Evolutionary conservation across 2,888 invertebrate genomes (phyloP).

Genomic region (Drosophila lacicola): DNA sequence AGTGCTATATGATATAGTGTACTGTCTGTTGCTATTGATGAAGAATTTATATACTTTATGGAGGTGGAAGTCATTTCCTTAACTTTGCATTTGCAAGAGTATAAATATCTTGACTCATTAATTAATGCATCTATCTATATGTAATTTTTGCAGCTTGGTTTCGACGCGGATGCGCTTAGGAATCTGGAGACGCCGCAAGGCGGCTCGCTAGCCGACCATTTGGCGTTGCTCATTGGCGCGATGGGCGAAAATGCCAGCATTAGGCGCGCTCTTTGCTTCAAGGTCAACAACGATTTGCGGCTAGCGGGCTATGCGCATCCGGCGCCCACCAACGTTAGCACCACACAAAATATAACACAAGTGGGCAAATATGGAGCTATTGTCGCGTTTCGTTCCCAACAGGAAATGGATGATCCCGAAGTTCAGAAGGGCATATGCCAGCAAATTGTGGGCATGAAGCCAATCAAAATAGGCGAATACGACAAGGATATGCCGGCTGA

Average conservation of each 20-base stretch:
- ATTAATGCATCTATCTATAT: neutral
- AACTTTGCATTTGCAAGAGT: too few species aligned
- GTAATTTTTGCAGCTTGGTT: slow-evolving; percentile 74
- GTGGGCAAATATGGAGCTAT: slow-evolving; percentile 95
- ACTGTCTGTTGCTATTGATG: neutral
- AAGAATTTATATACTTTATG: too few species aligned
- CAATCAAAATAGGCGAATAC: slow-evolving; percentile 89
- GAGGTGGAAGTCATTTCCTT: too few species aligned
- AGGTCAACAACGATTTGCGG: slow-evolving; percentile 86
- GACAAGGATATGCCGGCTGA: slow-evolving; percentile 87
- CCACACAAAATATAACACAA: slow-evolving; percentile 85
- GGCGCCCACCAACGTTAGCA: slow-evolving; percentile 85
- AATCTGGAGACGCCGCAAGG: slow-evolving; percentile 88
- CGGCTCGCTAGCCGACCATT: slow-evolving; percentile 91
- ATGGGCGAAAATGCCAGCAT: slow-evolving; percentile 96
- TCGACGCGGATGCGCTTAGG: slow-evolving; percentile 89
- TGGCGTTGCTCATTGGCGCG: slow-evolving; percentile 93
- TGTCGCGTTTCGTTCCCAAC: slow-evolving; percentile 88
- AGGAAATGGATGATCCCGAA: slow-evolving; percentile 85
- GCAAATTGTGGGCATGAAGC: slow-evolving; percentile 96
- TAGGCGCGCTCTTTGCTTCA: slow-evolving; percentile 91
- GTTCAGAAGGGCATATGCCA: slow-evolving; percentile 93
- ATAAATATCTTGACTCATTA: neutral
- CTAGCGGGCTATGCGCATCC: slow-evolving; percentile 92
- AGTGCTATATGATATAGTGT: neutral